Evolutionary conservation across 1,140 invertebrate species (phyloP).

Genomic region (Matsumurasca onukii): DNA sequence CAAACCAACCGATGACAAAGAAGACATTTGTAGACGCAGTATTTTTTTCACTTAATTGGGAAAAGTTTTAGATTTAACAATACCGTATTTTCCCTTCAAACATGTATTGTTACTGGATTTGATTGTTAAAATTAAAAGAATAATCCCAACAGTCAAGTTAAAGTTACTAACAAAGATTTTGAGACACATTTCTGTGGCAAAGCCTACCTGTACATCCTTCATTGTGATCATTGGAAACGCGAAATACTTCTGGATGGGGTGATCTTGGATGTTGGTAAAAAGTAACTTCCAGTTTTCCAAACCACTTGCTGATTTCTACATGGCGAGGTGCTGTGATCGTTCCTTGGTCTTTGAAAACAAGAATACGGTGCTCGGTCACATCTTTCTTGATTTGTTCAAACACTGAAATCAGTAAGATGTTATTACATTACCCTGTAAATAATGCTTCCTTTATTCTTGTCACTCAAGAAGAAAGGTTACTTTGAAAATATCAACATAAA

Average conservation of each 20-base stretch:
- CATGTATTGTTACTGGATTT: no score
- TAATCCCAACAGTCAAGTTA: no score
- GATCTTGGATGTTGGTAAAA: constrained; percentile 54
- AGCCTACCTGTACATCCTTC: constrained; percentile 51
- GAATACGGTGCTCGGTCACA: constrained; percentile 48
- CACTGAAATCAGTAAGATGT: constrained; percentile 43
- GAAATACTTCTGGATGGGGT: constrained; percentile 53
- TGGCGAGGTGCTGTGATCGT: constrained; percentile 49
- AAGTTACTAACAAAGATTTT: no score
- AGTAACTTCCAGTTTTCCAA: constrained; percentile 53
- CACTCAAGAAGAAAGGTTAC: no score
- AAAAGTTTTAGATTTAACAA: no score
- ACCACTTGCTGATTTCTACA: constrained; percentile 55
- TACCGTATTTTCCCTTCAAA: no score
- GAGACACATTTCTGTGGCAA: no score
- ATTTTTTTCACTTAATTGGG: no score
- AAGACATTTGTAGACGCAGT: no score
- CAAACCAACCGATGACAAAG: constrained; percentile 40
- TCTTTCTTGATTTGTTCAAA: constrained; percentile 49
- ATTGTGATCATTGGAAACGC: constrained; percentile 52
- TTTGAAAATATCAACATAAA: no score
- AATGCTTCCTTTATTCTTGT: no score
- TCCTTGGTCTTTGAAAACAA: constrained; percentile 54
- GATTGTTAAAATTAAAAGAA: no score
- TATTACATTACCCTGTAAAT: neutral